Conservation (phyloP, 2,888 invertebrate species). For the Drosophila anomelani region DNA sequence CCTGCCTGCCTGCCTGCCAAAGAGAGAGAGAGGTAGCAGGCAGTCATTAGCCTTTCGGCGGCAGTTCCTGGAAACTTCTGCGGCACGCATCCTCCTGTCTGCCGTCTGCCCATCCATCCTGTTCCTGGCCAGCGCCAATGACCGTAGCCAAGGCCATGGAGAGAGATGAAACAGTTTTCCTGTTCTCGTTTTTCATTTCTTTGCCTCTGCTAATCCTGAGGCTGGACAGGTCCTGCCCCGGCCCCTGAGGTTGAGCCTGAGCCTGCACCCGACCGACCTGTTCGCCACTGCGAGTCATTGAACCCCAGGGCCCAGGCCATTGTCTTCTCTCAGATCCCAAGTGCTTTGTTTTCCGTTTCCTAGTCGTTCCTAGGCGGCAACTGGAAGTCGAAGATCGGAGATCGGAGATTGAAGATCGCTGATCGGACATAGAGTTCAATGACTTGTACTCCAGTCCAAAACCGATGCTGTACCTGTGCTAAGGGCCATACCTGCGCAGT, state of each 20-base stretch:
- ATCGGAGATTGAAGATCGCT: background rate
- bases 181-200: conserved; percentile 70
- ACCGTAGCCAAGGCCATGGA: conserved; percentile 66
- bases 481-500: conserved; percentile 2
- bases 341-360: conserved; percentile 41
- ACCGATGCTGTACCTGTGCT: conserved; percentile 15
- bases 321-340: conserved; percentile 39
- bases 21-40: conserved; percentile 1
- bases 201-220: conserved; percentile 50
- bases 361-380: conserved; percentile 47
- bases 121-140: conserved; percentile 56
- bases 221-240: conserved; percentile 55
- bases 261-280: conserved; percentile 1
- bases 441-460: conserved; percentile 4
- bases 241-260: background rate
- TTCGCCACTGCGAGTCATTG: conserved; percentile 52
- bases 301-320: conserved; percentile 36
- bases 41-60: conserved; percentile 75
- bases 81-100: conserved; percentile 1
- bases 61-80: conserved; percentile 69
- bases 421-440: conserved; percentile 23
- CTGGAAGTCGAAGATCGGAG: conserved; percentile 4
- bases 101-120: background rate
- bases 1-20: background rate
- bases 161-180: conserved; percentile 58